phyloP scores from a whole-genome alignment of 2,797 vertebrate species.

The Clarias fuscus region DNA sequence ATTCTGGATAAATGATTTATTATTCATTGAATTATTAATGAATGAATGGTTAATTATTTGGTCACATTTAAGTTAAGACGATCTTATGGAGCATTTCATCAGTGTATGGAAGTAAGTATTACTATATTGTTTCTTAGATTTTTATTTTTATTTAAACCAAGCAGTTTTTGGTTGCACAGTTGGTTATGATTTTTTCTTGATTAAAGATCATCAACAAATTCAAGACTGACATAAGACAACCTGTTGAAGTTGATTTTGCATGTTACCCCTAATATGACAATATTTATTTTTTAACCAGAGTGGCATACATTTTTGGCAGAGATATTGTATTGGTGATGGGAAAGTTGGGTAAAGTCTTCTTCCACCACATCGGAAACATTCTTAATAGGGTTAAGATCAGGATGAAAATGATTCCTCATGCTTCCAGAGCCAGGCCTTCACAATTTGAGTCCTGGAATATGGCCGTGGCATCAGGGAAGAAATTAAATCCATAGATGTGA shows the following conservation, averaged over 20 bases:
- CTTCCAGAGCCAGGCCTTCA: too few relatives aligned
- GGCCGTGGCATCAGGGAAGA: too few relatives aligned
- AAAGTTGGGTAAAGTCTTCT: too few relatives aligned
- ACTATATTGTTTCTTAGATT: not conserved
- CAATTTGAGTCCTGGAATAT: too few relatives aligned
- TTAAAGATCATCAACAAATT: not conserved
- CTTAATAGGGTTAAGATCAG: too few relatives aligned
- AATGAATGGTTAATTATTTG: not conserved
- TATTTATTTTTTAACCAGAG: not conserved
- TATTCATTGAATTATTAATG: too few relatives aligned
- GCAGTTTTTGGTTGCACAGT: not conserved
- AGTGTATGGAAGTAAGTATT: not conserved
- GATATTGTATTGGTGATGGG: not conserved
- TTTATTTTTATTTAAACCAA: slow-evolving; percentile 10
- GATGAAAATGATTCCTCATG: too few relatives aligned
- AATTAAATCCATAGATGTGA: too few relatives aligned
- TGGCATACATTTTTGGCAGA: not conserved
- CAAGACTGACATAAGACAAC: not conserved
- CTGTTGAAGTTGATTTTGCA: not conserved
- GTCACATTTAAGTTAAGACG: not conserved
- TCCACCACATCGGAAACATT: too few relatives aligned
- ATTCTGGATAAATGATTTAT: not conserved
- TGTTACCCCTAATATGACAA: not conserved
- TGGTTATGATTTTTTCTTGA: slow-evolving; percentile 18
- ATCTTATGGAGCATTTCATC: not conserved